Conservation (phyloP, 92 coral and sea anemone species). For the Montipora capitata region DNA sequence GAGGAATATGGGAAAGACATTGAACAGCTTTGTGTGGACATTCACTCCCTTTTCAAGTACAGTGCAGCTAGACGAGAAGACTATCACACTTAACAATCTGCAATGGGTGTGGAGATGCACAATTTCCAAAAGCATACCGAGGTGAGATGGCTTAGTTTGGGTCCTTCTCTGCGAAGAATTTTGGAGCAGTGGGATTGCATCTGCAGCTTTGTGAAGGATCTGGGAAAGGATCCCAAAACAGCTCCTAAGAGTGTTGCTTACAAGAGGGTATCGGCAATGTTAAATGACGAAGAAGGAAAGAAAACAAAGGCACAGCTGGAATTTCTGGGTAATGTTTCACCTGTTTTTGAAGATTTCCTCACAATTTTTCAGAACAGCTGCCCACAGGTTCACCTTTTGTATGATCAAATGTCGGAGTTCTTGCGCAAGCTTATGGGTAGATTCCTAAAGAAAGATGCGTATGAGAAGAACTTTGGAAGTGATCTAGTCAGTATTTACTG, state of each 20-base stretch:
- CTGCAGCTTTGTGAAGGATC: slow-evolving; percentile 53
- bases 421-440: slow-evolving; percentile 54
- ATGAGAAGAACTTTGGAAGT: slow-evolving; percentile 59
- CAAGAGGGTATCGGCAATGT: slow-evolving; percentile 61
- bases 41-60: slow-evolving; percentile 55
- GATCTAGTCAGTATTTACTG: slow-evolving; percentile 46
- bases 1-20: slow-evolving; percentile 59
- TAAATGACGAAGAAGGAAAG: slow-evolving; percentile 46
- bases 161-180: slow-evolving; percentile 61
- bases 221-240: slow-evolving; percentile 36
- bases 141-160: slow-evolving; percentile 63
- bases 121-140: slow-evolving; percentile 63
- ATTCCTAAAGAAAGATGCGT: slow-evolving; percentile 55
- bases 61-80: slow-evolving; percentile 71
- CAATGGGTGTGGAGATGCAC: slow-evolving; percentile 56
- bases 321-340: slow-evolving; percentile 57
- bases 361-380: slow-evolving; percentile 53
- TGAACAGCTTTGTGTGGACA: slow-evolving; percentile 59
- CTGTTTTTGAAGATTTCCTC: slow-evolving; percentile 66
- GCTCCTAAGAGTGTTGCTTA: slow-evolving; percentile 51
- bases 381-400: slow-evolving; percentile 55
- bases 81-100: slow-evolving; percentile 41
- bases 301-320: slow-evolving; percentile 54
- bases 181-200: slow-evolving; percentile 72
- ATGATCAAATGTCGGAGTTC: slow-evolving; percentile 37